Evolutionary conservation across 2,797 vertebrate species (phyloP), one percentile per base, ranked within the genome.

Genomic region (Buphagus erythrorhynchus): DNA sequence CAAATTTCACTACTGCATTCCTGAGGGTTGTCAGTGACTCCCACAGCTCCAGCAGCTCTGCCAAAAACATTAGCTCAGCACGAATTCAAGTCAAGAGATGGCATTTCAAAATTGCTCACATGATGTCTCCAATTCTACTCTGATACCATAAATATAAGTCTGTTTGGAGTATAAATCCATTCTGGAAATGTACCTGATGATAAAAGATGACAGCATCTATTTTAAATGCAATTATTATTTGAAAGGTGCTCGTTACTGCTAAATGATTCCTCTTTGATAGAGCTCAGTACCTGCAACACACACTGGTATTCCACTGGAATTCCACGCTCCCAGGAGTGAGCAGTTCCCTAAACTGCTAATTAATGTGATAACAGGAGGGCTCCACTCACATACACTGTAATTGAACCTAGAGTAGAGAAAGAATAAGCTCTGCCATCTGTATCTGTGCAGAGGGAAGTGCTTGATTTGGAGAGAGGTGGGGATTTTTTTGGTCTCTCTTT

Each of bases 241-340:
- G 95, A 96, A 96, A 94, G 95, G 94, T 94, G 76, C 75, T 96
- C 58, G 88, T 96, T 96, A 96, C 9, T 66, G 66, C 89, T 76
- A 79, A 91, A 55, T 26, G 82, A 75, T 81, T 72, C 72, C 69
- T 77, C 92, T 92, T 45, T 62, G 82, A 77, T 75, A 59, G 58
- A 71, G 10, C 54, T 35, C 46, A 19, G 25, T 91, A 95, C 85
- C 76, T 91, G 69, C 89, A 94, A 29, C 62, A 65, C 43, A 54
- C 42, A 19, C 88, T 42, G 93, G 58, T 29, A 55, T n/a, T 86
- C 78, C 57, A 17, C 62, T 69, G 92, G 66, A 68, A 82, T 69
- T 79, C 92, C 77, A 63, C 5, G 5, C 26, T 92, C 73, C 78
- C 85, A 83, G 78, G 25, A 91, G 75, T 0, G 11, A 92, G 48